Conservation (phyloP, 2,888 invertebrate genomes). For the Amphipyra berbera region DNA sequence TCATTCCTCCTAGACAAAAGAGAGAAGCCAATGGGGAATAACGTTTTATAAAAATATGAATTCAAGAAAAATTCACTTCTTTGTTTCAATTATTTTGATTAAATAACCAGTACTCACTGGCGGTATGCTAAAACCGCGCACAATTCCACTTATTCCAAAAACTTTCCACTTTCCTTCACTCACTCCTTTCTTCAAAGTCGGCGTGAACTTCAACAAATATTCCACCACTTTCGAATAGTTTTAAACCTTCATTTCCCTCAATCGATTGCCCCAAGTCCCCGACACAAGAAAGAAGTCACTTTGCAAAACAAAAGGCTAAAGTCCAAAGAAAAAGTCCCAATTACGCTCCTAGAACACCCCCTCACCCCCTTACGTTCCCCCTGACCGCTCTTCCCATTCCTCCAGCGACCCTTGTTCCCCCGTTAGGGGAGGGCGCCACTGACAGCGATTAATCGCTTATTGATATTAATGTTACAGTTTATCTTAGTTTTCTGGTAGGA, state of each 20-base stretch:
- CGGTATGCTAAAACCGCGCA: slow-evolving; percentile 9
- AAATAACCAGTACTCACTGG: not conserved
- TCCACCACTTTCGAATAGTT: slow-evolving; percentile 53
- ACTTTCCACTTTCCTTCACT: slow-evolving; percentile 32
- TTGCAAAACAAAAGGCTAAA: slow-evolving; percentile 87
- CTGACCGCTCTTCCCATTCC: slow-evolving; percentile 58
- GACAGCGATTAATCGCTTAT: slow-evolving; percentile 55
- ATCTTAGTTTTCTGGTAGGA: slow-evolving; percentile 22
- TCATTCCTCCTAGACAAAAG: too few species aligned
- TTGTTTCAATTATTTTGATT: not conserved
- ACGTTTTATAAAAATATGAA: too few species aligned
- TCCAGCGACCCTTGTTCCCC: slow-evolving; percentile 51
- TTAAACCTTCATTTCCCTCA: slow-evolving; percentile 57
- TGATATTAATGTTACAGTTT: slow-evolving; percentile 50
- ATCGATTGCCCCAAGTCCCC: slow-evolving; percentile 75
- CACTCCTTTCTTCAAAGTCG: slow-evolving; percentile 15
- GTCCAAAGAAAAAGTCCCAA: slow-evolving; percentile 89
- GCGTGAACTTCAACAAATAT: slow-evolving; percentile 46
- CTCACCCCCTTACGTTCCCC: slow-evolving; percentile 23
- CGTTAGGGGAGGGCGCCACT: slow-evolving; percentile 53
- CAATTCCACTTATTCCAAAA: slow-evolving; percentile 31
- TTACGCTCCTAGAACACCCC: slow-evolving; percentile 74
- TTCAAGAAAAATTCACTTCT: too few species aligned
- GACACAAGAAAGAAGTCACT: slow-evolving; percentile 84
- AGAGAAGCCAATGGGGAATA: too few species aligned